Evolutionary conservation across 2,888 invertebrate genomes (phyloP).

Genomic region (Lomographa bimaculata): DNA sequence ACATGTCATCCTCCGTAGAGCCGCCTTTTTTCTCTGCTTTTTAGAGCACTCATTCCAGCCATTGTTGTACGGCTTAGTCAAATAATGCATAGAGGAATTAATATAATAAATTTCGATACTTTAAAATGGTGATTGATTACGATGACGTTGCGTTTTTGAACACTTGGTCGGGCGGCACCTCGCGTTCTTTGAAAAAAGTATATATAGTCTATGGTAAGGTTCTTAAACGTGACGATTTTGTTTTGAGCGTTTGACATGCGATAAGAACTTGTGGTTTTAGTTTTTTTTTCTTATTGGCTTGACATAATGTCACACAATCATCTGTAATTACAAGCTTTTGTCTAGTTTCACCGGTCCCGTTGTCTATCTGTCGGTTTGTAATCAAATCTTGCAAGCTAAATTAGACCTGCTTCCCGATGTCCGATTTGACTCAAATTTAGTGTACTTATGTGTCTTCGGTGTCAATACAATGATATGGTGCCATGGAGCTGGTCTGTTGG

Average conservation of each 20-base stretch:
- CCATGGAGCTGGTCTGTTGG: too few species aligned
- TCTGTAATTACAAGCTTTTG: too few species aligned
- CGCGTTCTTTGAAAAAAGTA: constrained; percentile 24
- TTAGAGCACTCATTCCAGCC: constrained; percentile 64
- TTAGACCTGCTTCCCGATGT: too few species aligned
- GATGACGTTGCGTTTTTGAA: constrained; percentile 62
- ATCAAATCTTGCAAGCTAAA: too few species aligned
- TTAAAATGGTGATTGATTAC: constrained; percentile 79
- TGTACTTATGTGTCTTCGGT: too few species aligned
- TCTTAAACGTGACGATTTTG: constrained; percentile 33
- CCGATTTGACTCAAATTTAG: too few species aligned
- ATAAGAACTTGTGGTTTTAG: constrained; percentile 16
- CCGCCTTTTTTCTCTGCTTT: constrained; percentile 47
- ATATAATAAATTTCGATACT: constrained; percentile 78
- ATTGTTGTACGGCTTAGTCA: constrained; percentile 76
- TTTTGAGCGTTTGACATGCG: constrained; percentile 27
- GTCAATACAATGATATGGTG: too few species aligned
- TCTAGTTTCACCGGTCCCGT: too few species aligned
- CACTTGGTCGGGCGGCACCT: constrained; percentile 27
- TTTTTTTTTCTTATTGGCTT: constrained; percentile 16
- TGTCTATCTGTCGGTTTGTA: too few species aligned
- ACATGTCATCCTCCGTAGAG: constrained; percentile 69
- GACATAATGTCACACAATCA: constrained; percentile 17
- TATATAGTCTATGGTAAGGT: constrained; percentile 29
- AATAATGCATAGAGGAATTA: constrained; percentile 76